These are phyloP conservation scores for Sympetrum striolatum DNA, from an alignment of 2,888 invertebrate genomes.

Conservation along the genomic window DNA sequence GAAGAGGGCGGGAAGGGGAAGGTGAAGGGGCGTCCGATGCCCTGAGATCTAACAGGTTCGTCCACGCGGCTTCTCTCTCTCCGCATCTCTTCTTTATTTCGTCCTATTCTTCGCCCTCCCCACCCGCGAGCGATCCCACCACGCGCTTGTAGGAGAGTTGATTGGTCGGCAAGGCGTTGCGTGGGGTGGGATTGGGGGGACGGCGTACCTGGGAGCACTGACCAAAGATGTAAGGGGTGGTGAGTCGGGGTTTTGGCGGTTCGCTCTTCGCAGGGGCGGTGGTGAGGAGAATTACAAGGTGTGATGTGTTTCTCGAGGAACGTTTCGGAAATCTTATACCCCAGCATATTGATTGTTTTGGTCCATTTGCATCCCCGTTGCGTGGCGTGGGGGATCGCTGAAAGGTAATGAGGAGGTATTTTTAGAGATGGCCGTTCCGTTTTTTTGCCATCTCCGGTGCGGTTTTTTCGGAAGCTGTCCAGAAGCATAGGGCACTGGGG, in stretches of 20 bases:
- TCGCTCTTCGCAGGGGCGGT: neutral
- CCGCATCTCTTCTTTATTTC: neutral
- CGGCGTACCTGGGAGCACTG: neutral
- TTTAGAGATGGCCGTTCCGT: neutral
- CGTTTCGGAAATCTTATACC: neutral
- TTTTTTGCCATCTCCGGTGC: neutral
- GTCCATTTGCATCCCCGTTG: too few species aligned
- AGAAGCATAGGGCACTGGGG: too few species aligned
- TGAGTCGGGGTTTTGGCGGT: neutral
- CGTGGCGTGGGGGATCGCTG: neutral
- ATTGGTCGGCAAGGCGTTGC: neutral
- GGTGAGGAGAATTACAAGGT: neutral
- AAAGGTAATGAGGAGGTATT: neutral
- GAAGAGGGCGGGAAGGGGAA: neutral
- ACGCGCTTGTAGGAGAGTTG: neutral
- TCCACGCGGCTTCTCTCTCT: conserved; percentile 1
- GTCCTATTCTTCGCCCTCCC: neutral
- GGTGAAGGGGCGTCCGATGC: conserved; percentile 1
- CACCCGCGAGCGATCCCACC: neutral
- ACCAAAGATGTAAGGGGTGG: neutral
- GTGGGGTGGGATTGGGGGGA: neutral
- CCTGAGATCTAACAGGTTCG: conserved; percentile 31
- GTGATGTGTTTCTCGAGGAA: neutral
- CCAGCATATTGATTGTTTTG: neutral
- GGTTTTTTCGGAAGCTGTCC: neutral